Percentiles rank a stretch among this genome's conserved stretches.
Evolutionary conservation across 2,113 vertebrate genomes (phyloP).

Genomic region (Prochilodus magdalenae): DNA sequence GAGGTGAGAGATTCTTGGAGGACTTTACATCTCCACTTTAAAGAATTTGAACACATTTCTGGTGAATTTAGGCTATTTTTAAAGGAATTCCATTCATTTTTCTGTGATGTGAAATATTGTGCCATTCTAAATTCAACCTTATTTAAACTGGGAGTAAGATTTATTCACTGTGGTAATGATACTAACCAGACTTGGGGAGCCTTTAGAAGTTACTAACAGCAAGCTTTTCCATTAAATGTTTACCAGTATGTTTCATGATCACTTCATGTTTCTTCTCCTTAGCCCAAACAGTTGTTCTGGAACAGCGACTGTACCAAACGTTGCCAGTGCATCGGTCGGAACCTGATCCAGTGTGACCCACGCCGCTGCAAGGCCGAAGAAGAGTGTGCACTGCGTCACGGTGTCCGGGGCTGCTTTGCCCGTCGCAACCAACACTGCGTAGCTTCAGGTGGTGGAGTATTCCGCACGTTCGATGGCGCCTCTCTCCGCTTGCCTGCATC

Average conservation of each 20-base stretch:
- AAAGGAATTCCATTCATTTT: too few species aligned
- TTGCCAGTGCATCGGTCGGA: conserved; percentile 96
- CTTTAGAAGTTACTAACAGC: too few species aligned
- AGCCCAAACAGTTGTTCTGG: conserved; percentile 99
- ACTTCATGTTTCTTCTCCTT: conserved; percentile 16
- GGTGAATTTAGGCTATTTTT: too few species aligned
- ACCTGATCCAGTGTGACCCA: conserved; percentile 95
- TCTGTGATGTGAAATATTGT: too few species aligned
- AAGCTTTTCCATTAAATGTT: too few species aligned
- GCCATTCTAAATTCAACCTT: too few species aligned
- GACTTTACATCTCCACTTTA: background rate
- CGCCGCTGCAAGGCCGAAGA: conserved; percentile 93
- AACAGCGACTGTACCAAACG: conserved; percentile 93
- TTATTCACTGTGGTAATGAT: too few species aligned
- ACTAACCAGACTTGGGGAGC: too few species aligned
- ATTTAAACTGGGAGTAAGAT: too few species aligned
- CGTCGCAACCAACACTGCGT: conserved; percentile 90
- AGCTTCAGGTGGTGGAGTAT: conserved; percentile 90
- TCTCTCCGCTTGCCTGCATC: conserved; percentile 95
- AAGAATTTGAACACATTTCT: background rate
- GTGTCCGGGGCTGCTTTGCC: conserved; percentile 89
- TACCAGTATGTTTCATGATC: too few species aligned
- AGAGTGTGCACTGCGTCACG: conserved; percentile 86
- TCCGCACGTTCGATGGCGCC: conserved; percentile 95
- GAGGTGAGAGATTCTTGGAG: conserved; percentile 79